Evolutionary conservation across 2,888 invertebrate species (phyloP).

Genomic region (Arctia plantaginis): DNA sequence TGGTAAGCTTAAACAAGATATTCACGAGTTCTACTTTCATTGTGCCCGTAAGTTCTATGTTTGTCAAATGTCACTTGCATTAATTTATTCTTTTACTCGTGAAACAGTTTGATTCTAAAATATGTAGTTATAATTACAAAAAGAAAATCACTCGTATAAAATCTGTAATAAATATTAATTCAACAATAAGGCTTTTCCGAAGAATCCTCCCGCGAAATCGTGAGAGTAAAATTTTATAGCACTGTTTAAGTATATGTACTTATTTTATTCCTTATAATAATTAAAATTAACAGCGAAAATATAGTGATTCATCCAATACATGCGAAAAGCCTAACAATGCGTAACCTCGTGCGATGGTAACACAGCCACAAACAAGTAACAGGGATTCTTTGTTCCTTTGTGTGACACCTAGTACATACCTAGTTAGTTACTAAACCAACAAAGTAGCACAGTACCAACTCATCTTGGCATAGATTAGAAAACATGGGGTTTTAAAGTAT

Average conservation of each 20-base stretch:
- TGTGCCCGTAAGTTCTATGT: background rate
- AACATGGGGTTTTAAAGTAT: no score
- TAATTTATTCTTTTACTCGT: background rate
- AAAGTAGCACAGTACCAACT: no score
- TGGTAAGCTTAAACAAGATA: background rate
- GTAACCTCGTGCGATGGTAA: slow-evolving; percentile 23
- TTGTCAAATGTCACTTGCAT: background rate
- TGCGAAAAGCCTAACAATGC: slow-evolving; percentile 2
- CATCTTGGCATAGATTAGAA: no score
- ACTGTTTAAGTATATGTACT: background rate
- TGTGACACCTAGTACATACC: background rate
- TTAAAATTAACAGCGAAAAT: background rate
- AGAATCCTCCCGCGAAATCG: slow-evolving; percentile 4
- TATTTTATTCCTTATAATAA: background rate
- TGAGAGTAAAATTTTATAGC: slow-evolving; percentile 1
- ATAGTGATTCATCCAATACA: background rate
- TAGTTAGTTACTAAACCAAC: no score
- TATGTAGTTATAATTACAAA: background rate
- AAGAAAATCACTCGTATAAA: background rate
- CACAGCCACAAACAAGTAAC: background rate
- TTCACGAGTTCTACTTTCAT: background rate
- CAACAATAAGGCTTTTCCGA: background rate
- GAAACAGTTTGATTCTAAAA: background rate
- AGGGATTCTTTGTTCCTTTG: background rate
- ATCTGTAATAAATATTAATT: background rate